Evolutionary conservation across 2,888 invertebrate genomes (phyloP), one percentile per base, ranked within the genome.

Genomic region (Tyria jacobaeae): DNA sequence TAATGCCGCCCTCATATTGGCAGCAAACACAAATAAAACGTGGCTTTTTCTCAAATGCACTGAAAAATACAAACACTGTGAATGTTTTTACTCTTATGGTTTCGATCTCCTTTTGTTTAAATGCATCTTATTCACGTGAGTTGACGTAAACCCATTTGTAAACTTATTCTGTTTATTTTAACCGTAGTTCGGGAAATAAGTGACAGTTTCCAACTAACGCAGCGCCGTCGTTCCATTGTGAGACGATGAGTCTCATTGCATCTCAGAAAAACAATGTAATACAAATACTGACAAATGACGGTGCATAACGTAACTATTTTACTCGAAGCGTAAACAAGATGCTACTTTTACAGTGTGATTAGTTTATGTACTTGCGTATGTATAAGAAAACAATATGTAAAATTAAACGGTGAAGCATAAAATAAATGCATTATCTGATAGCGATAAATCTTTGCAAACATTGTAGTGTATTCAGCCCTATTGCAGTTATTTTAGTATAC

Each of bases 1-100:
- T 86, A 88, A 80, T 83, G 78, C 78, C 78, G 75, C 74, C 71
- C 77, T 87, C 84, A 89, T 90, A 91, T 91, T 90, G 91, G 80
- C 68, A 73, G 70, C 64, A 60, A 85, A 85, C 86, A 80, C 82
- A 89, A 89, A 89, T 90, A 89, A 89, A 86, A 65, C 66, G 60
- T 59, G 64, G 57, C 62, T 64, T 75, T 77, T 61, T 52, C 70
- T 67, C 70, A 62, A 69, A 60, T 71, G 66, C 72, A 75, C 47
- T 61, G 71, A 72, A 67, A 58, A 61, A 54, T 62, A 65, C 58
- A 53, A 37, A 64, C 60, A 56, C 37, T 44, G 21, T 24, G 50
- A 57, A 44, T 44, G 25, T 25, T 2, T 14, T 10, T 12, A 24
- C 34, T 24, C 25, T 35, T 27, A 67, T 62, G 58, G 61, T 70